phyloP scores from a whole-genome alignment of 1,140 invertebrate species.

The Archegozetes longisetosus region DNA sequence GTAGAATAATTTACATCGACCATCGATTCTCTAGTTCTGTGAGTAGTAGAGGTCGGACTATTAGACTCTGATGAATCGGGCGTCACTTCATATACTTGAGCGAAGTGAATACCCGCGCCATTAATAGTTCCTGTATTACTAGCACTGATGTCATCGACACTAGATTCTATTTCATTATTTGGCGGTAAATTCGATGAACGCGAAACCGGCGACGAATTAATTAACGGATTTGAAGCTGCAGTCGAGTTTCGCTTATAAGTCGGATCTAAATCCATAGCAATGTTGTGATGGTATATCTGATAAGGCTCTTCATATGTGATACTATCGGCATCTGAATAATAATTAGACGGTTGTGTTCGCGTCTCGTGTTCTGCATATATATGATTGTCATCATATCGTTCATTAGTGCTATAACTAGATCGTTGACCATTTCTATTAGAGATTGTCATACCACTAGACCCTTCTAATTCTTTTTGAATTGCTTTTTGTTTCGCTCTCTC shows the following conservation, averaged over 20 bases:
- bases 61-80: background rate
- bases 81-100: slow-evolving; percentile 3
- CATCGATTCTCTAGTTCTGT: background rate
- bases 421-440: background rate
- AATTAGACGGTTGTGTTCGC: background rate
- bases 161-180: slow-evolving; percentile 1
- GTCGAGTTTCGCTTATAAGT: slow-evolving; percentile 30
- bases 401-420: background rate
- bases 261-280: slow-evolving; percentile 42
- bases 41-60: background rate
- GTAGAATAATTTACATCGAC: background rate
- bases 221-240: background rate
- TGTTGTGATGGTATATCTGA: slow-evolving; percentile 28
- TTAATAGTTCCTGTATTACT: background rate
- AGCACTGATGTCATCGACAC: background rate
- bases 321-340: background rate
- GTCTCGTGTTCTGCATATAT: background rate
- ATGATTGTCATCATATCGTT: background rate
- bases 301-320: slow-evolving; percentile 3
- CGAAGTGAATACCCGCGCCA: background rate
- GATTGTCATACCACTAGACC: background rate
- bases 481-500: slow-evolving; percentile 40
- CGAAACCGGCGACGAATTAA: background rate
- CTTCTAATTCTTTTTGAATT: background rate
- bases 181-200: background rate